Evolutionary conservation across 1,140 invertebrate species (phyloP), one percentile per base, ranked within the genome.

Genomic region (Danaus melanippus): DNA sequence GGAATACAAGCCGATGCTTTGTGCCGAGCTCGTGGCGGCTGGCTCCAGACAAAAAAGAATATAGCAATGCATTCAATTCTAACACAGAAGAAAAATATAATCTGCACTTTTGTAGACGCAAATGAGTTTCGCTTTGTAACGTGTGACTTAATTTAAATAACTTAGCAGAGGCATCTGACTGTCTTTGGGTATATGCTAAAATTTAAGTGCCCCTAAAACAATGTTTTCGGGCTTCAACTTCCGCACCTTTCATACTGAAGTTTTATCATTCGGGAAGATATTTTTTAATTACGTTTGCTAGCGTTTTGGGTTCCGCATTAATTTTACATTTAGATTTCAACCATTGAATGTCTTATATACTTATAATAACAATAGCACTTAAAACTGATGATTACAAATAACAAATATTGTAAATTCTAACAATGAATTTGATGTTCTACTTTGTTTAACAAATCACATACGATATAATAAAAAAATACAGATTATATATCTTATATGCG

Each of bases 71-170:
- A 81, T 83, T 81, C 78, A 83, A 83, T 82, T 80, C 71, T 58
- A 81, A 83, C 69, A 76, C 67, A 76, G 69, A 75, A 76, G 69
- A 76, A 84, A 85, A 84, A 80, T 82, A 76, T 83, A 71, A 83
- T 84, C 74, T 80, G 71, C 79, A 83, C 80, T 86, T 83, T 84
- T 83, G 73, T 84, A 72, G 81, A 82, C 69, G 78, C 76, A 84
- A 86, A 83, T 84, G 79, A 84, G 79, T 70, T 79, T 76, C 71
- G 68, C 71, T 80, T 81, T 76, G 73, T 69, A 79, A 77, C 62
- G 66, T 71, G 61, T 55, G 67, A 76, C 70, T 79, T 72, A 76
- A 82, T 79, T 82, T 76, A 80, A 84, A 79, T 79, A 77, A 71
- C 67, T 59, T 64, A 67, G 62, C 64, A 66, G 58, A 69, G 60